A percentile compares a stretch with the other conserved stretches of the same genome.
phyloP scores from a whole-genome alignment of 2,888 invertebrate genomes.

The Tribolium freemani region DNA sequence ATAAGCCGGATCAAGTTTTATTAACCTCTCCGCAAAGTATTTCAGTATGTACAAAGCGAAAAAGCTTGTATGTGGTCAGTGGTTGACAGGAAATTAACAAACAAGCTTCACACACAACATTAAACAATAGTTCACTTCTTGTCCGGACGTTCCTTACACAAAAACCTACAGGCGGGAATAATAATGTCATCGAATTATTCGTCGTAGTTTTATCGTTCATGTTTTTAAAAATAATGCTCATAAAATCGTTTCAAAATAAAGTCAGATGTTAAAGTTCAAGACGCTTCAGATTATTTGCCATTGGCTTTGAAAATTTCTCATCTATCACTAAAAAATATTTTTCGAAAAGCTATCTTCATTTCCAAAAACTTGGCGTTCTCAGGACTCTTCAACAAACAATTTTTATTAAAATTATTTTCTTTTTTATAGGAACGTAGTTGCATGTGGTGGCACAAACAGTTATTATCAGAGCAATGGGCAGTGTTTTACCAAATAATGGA shows the following conservation, averaged over 20 bases:
- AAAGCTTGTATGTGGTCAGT: slow-evolving; percentile 14
- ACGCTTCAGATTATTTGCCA: slow-evolving; percentile 16
- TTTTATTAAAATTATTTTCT: too few species aligned
- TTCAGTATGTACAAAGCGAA: not conserved
- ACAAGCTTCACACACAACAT: not conserved
- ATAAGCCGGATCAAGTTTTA: slow-evolving; percentile 37
- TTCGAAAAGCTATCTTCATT: not conserved
- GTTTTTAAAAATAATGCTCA: slow-evolving; percentile 27
- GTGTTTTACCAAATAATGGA: too few species aligned
- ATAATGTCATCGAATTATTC: slow-evolving; percentile 7
- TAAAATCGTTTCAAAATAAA: slow-evolving; percentile 34
- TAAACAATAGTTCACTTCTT: not conserved
- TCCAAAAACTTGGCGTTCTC: not conserved
- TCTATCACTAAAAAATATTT: not conserved
- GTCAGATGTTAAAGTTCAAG: slow-evolving; percentile 41
- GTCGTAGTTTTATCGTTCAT: slow-evolving; percentile 11
- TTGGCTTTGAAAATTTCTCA: slow-evolving; percentile 9
- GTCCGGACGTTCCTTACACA: not conserved
- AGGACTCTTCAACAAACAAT: not conserved
- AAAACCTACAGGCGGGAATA: not conserved
- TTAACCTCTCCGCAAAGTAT: slow-evolving; percentile 10
- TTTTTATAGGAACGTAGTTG: too few species aligned
- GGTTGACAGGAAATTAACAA: not conserved
- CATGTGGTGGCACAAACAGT: too few species aligned
- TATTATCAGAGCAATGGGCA: too few species aligned